Evolutionary conservation across 2,888 invertebrate species (phyloP).

Genomic region (Caenorhabditis drosophilae): DNA sequence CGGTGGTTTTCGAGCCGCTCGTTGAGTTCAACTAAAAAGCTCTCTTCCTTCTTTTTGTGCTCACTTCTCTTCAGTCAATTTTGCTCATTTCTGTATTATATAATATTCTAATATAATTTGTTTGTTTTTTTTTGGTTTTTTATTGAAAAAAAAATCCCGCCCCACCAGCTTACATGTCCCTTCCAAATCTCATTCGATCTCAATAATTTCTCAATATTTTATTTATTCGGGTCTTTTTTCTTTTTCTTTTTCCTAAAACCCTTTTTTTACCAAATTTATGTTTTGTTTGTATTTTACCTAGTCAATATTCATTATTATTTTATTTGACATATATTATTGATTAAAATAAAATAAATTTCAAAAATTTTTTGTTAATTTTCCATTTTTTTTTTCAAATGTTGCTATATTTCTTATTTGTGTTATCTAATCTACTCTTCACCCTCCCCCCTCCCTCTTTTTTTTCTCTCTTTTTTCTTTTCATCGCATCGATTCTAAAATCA

Average conservation of each 20-base stretch:
- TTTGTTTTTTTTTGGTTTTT: neutral
- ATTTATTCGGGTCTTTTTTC: too few species aligned
- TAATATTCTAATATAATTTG: constrained; percentile 4
- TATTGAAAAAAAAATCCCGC: neutral
- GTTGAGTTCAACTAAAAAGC: constrained; percentile 8
- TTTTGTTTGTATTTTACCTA: neutral
- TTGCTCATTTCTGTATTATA: constrained; percentile 27
- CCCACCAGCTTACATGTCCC: neutral
- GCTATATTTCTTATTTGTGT: neutral
- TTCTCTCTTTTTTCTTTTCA: constrained; percentile 17
- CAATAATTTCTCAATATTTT: neutral
- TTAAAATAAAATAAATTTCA: too few species aligned
- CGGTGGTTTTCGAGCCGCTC: constrained; percentile 46
- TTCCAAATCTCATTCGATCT: neutral
- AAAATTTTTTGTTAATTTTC: neutral
- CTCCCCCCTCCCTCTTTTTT: constrained; percentile 3
- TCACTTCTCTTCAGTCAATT: neutral
- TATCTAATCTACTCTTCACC: neutral
- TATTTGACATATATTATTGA: too few species aligned
- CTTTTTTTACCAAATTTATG: neutral
- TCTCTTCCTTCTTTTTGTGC: neutral
- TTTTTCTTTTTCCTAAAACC: too few species aligned
- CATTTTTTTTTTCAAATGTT: neutral
- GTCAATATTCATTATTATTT: neutral
- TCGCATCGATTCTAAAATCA: too few species aligned